Conservation (phyloP, 1,140 invertebrate genomes). For the Helicoverpa zea region DNA sequence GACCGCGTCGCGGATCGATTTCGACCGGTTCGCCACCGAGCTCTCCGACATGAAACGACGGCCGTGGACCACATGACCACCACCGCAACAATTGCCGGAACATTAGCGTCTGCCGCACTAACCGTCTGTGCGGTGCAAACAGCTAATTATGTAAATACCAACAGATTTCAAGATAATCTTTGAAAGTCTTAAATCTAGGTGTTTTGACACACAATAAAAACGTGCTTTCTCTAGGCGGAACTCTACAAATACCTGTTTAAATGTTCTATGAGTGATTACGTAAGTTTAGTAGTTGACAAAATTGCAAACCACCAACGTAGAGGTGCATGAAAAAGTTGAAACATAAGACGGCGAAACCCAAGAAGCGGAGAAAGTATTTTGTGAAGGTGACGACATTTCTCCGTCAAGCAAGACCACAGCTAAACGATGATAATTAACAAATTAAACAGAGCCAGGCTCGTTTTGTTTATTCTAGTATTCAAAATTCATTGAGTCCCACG, state of each 20-base stretch:
- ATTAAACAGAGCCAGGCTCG: conserved; percentile 38
- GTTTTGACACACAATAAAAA: conserved; percentile 63
- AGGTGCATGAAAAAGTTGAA: conserved; percentile 67
- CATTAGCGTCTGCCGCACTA: conserved; percentile 19
- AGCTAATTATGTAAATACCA: conserved; percentile 51
- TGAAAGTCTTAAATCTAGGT: conserved; percentile 56
- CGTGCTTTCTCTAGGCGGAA: conserved; percentile 75
- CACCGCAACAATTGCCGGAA: conserved; percentile 51
- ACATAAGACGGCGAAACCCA: conserved; percentile 59
- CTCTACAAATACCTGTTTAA: conserved; percentile 73
- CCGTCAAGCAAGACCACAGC: conserved; percentile 50
- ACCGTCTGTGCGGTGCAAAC: neutral
- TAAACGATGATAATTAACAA: conserved; percentile 53
- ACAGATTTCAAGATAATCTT: conserved; percentile 53
- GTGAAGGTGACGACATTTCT: conserved; percentile 51
- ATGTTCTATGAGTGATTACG: conserved; percentile 71
- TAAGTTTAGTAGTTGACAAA: conserved; percentile 75
- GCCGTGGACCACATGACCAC: conserved; percentile 63
- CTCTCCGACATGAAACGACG: conserved; percentile 72
- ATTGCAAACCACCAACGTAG: conserved; percentile 64
- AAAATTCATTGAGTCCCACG: conserved; percentile 2
- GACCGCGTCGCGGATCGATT: conserved; percentile 74
- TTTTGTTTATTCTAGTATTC: conserved; percentile 21
- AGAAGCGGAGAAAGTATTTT: conserved; percentile 71
- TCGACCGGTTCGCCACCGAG: conserved; percentile 71